These are phyloP conservation scores for Amphiura filiformis DNA, from an alignment of 35 echinoderm and acorn worm species.

Conservation along the genomic window DNA sequence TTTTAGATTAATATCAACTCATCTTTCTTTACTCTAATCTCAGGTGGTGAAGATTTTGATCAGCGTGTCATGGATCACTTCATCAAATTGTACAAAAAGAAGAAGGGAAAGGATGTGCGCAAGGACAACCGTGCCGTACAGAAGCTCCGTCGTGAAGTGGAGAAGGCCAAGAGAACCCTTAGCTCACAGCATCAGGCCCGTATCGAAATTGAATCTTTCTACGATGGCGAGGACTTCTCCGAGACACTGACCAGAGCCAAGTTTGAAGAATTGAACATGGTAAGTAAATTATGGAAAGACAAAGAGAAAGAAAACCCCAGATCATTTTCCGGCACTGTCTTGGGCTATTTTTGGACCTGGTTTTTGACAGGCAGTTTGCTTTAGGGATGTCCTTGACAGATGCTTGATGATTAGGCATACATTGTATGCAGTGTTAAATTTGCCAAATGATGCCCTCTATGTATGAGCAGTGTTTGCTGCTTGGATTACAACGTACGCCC, in stretches of 20 bases:
- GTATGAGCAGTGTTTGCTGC: too few relatives aligned
- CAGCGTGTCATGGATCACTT: slow-evolving; percentile 98
- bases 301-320: too few relatives aligned
- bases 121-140: slow-evolving; percentile 98
- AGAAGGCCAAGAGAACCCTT: slow-evolving; percentile 96
- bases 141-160: slow-evolving; percentile 98
- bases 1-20: too few relatives aligned
- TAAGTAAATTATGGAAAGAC: slow-evolving; percentile 24
- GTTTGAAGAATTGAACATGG: slow-evolving; percentile 98
- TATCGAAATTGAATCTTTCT: slow-evolving; percentile 98
- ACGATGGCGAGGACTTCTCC: slow-evolving; percentile 95
- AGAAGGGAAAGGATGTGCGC: slow-evolving; percentile 96
- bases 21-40: too few relatives aligned
- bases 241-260: slow-evolving; percentile 88
- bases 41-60: slow-evolving; percentile 99
- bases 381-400: too few relatives aligned
- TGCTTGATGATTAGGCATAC: too few relatives aligned
- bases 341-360: too few relatives aligned
- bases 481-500: too few relatives aligned
- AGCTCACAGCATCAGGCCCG: slow-evolving; percentile 90
- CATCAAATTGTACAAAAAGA: slow-evolving; percentile 99
- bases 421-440: too few relatives aligned
- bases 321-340: too few relatives aligned
- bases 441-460: too few relatives aligned
- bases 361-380: too few relatives aligned